Evolutionary conservation across 2,113 vertebrate genomes (phyloP), one percentile per base, ranked within the genome.

Genomic region (Tachysurus vachellii): DNA sequence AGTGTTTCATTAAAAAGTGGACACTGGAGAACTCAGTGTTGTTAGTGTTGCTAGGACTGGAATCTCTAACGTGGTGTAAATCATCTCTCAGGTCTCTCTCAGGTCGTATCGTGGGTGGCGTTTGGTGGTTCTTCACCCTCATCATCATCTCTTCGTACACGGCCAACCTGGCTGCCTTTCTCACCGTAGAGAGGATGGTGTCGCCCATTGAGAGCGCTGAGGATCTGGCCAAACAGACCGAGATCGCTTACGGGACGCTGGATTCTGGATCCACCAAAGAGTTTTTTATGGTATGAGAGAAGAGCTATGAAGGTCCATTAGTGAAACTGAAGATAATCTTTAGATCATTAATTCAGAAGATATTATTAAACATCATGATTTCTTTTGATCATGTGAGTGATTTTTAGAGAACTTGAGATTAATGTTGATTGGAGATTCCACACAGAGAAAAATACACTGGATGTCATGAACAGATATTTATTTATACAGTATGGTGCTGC

Each of bases 121-220:
- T 99, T 86, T 99, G 98, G 98, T 99, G 98, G 98, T 99, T 99
- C 95, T 99, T 99, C 96, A 99, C 98, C 93, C 94, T 99, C 92
- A 99, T 99, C 95, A 99, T 99, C 95, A 99, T 99, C 96, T 99
- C 98, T 90, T 99, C 98, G 93, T 99, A 99, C 96, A 99, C 98
- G 95, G 98, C 98, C 93, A 99, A 99, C 95, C 95, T 99, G 96
- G 98, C 98, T 95, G 98, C 98, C 92, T 99, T 99, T 95, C 97
- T 99, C 92, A 99, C 98, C 13, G 98, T 99, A 71, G 98, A 99
- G 95, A 96, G 98, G 93, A 99, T 99, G 98, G 98, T 99, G 86
- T 99, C 98, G 85, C 98, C 98, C 80, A 99, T 99, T 90, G 98
- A 99, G 93, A 99, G 98, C 91, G 98, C 98, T 12, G 98, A 99